phyloP scores from a whole-genome alignment of 2,113 vertebrate genomes.

The Chaetorhynchus papuensis region DNA sequence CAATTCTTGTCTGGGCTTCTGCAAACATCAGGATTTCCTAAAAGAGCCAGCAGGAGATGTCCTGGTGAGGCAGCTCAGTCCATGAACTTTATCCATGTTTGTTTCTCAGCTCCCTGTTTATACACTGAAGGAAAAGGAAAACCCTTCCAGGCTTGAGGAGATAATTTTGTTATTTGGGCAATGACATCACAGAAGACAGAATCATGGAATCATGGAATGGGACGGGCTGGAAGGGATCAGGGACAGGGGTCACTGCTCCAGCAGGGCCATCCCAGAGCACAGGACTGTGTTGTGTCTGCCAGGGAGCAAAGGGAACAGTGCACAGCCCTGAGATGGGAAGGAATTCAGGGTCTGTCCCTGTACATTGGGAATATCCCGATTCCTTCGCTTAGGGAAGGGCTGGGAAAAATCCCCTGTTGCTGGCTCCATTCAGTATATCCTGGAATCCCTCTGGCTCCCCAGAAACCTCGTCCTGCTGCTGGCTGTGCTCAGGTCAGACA shows the following conservation, averaged over 20 bases:
- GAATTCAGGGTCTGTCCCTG: too few relatives aligned
- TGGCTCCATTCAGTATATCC: rapidly evolving
- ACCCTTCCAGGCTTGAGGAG: not conserved
- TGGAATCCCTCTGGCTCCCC: not conserved
- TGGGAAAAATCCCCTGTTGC: not conserved
- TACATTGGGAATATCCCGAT: not conserved
- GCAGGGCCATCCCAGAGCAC: not conserved
- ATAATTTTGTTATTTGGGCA: not conserved
- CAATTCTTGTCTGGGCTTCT: not conserved
- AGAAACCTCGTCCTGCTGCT: not conserved
- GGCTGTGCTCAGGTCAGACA: not conserved
- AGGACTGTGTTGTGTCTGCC: too few relatives aligned
- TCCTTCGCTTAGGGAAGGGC: not conserved
- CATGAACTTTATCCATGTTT: not conserved
- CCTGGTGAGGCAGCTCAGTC: not conserved
- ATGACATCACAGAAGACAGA: not conserved
- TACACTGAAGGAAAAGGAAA: not conserved
- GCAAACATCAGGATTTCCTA: not conserved
- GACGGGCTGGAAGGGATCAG: not conserved
- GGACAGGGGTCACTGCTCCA: not conserved
- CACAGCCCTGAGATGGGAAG: not conserved
- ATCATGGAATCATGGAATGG: not conserved
- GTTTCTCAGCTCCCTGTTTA: not conserved
- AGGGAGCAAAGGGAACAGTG: too few relatives aligned
- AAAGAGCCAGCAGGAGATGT: not conserved